Base-by-base conservation (phyloP, 2,113 vertebrate genomes). In the Atherinomorus stipes region DNA sequence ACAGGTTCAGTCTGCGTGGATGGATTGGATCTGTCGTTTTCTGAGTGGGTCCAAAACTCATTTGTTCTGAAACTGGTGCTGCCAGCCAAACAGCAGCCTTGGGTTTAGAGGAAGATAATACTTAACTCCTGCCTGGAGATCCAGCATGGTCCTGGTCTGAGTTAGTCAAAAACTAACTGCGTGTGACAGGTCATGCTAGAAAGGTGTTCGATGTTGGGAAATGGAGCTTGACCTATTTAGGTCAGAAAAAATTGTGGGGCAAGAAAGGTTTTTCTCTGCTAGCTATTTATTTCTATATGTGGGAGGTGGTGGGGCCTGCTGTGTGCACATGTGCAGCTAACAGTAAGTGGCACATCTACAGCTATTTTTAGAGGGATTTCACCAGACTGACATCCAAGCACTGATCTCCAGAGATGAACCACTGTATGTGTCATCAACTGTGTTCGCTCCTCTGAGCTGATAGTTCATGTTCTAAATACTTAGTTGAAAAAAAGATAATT, bases 171-270 rank as follows among this genome's bases (percentile, higher is more conserved):
- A 68, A 72, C 78, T 87, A 90, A 88, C 78, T 22, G 68, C 82
- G 73, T 65, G 72, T 87, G 89, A 83, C 85, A 50, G 76, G 58
- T 64, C 77, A 26, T 61, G 44, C 59, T 38, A 18, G 74, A 64
- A 42, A 49, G 71, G 11, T 52, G 71, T 56, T 67, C 44, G 25
- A 42, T 62, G 64, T 62, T 34, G 61, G 53, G 74, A 78, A 83
- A 76, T 74, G 56, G 56, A 78, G 52, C 71, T 40, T 44, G 70
- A 51, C 69, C 59, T 84, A 74, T 84, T 80, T 84, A 72, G 83
- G 81, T 90, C 86, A 83, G 65, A 50, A 49, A 59, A 80, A 74
- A 82, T 87, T 87, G 65, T 88, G 78, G 78, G 74, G 77, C 71
- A 69, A 73, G 54, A 63, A 49, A 67, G 52, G 61, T 50, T 76